Evolutionary conservation across 2,888 invertebrate genomes (phyloP).

Genomic region (Rhorus exstirpatorius): DNA sequence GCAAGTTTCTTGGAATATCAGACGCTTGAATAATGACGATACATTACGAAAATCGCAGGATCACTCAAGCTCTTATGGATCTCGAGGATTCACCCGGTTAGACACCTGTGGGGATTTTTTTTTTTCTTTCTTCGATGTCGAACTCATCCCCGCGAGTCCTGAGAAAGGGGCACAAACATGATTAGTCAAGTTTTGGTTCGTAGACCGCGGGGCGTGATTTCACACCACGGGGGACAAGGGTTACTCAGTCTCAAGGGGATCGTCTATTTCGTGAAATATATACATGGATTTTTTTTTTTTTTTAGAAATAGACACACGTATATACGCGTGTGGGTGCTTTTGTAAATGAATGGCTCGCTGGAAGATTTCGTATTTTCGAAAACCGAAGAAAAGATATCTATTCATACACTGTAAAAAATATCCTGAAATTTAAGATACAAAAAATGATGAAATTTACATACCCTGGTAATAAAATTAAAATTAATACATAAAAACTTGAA

Average conservation of each 20-base stretch:
- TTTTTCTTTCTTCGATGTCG: constrained; percentile 34
- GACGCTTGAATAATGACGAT: constrained; percentile 70
- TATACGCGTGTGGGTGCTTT: not conserved
- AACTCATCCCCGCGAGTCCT: constrained; percentile 53
- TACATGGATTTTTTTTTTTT: not conserved
- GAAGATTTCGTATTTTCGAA: not conserved
- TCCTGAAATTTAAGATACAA: too few species aligned
- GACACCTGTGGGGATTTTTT: constrained; percentile 55
- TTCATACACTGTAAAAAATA: too few species aligned
- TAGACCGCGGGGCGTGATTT: constrained; percentile 77
- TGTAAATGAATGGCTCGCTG: not conserved
- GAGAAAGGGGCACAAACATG: constrained; percentile 68
- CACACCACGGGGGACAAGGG: constrained; percentile 76
- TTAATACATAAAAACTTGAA: too few species aligned
- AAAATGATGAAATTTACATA: too few species aligned
- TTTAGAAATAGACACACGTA: not conserved
- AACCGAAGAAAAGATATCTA: not conserved
- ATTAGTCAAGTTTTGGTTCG: constrained; percentile 73
- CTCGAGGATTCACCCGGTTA: constrained; percentile 37
- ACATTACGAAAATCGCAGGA: constrained; percentile 65
- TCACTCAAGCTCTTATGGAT: constrained; percentile 54
- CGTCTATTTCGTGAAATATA: not conserved
- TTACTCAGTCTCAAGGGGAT: constrained; percentile 52
- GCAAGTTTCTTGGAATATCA: constrained; percentile 41
- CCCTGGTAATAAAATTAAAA: too few species aligned